Evolutionary conservation across 2,888 invertebrate genomes (phyloP).

Genomic region (Folsomia manolachei): DNA sequence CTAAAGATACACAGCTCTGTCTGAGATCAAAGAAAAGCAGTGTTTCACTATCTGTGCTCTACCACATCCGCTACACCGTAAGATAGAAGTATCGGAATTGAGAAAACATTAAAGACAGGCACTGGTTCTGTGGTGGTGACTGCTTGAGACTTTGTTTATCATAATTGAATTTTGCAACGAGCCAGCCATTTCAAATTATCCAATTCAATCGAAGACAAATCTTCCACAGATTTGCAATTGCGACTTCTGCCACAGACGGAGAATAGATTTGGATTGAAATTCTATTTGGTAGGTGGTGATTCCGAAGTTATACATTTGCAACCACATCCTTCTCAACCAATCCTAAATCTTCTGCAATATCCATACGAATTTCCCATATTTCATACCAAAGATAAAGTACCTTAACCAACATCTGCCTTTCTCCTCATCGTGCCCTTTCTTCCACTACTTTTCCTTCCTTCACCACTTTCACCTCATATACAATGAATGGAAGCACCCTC

Average conservation of each 20-base stretch:
- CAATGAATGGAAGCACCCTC: neutral
- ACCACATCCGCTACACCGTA: neutral
- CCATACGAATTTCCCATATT: neutral
- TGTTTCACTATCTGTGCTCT: neutral
- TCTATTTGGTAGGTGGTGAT: no score
- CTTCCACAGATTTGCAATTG: neutral
- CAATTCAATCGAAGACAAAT: neutral
- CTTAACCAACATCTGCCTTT: no score
- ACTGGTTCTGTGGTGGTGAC: neutral
- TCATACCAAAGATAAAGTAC: neutral
- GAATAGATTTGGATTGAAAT: neutral
- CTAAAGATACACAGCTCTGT: no score
- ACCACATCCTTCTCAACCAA: neutral
- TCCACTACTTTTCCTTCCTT: neutral
- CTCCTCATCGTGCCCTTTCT: no score
- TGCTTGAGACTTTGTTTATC: neutral
- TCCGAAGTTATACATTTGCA: no score
- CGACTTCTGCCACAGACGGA: no score
- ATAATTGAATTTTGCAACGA: neutral
- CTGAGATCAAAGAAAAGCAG: no score
- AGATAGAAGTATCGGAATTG: neutral
- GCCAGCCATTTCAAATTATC: neutral
- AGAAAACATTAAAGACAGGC: neutral
- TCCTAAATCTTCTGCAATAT: neutral
- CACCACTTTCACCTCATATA: neutral